Evolutionary conservation across 2,797 vertebrate species (phyloP).

Genomic region (Mycteria americana): DNA sequence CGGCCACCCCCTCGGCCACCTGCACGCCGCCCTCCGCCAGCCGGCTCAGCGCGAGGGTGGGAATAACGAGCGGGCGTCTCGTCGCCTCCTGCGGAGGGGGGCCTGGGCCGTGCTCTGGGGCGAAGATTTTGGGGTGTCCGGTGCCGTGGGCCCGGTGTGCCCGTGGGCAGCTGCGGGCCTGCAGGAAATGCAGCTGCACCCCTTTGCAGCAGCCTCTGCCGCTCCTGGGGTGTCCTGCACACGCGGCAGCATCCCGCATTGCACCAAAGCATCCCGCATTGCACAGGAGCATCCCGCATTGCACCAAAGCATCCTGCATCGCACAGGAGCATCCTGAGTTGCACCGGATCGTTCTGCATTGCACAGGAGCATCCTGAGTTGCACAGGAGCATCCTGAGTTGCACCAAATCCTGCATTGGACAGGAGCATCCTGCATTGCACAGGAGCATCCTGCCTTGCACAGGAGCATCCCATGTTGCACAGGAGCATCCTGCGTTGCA

Average conservation of each 20-base stretch:
- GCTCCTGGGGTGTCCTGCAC: neutral
- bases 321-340: too few species aligned
- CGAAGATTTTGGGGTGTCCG: neutral
- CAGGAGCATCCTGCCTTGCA: too few species aligned
- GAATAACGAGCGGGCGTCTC: neutral
- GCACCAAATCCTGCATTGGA: neutral
- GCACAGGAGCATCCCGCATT: neutral
- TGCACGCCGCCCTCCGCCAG: neutral
- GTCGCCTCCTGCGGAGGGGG: rapidly evolving
- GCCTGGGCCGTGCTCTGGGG: neutral
- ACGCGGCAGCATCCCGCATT: too few species aligned
- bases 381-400: neutral
- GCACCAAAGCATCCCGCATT: neutral
- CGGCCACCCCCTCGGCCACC: neutral
- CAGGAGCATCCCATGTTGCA: rapidly evolving
- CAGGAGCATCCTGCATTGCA: too few species aligned
- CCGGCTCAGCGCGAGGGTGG: neutral
- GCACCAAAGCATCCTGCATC: neutral
- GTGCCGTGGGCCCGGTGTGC: neutral
- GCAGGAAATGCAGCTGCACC: neutral
- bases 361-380: rapidly evolving
- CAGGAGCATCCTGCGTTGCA: rapidly evolving
- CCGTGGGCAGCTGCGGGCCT: neutral
- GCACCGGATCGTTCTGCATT: neutral
- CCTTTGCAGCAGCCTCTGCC: neutral